Percentiles rank a stretch among this genome's conserved stretches.
Conservation (phyloP, 1,140 invertebrate species). For the Rhopalosiphum maidis region DNA sequence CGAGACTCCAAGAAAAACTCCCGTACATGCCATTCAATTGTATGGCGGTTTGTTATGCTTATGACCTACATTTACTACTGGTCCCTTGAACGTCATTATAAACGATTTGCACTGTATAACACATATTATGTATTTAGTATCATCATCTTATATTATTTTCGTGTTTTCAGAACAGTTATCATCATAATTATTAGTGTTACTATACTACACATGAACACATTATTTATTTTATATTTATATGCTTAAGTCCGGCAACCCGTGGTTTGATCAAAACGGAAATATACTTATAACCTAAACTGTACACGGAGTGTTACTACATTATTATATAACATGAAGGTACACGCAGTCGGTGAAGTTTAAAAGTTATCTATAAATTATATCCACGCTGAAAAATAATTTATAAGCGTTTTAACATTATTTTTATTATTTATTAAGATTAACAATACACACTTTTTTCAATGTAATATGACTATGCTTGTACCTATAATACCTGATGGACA, state of each 20-base stretch:
- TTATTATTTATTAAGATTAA: no score
- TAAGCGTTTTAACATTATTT: neutral
- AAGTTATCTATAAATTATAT: neutral
- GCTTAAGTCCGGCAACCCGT: neutral
- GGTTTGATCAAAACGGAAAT: neutral
- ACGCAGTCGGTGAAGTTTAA: neutral
- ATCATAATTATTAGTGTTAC: neutral
- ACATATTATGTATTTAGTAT: neutral
- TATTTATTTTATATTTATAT: neutral
- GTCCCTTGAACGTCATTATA: neutral
- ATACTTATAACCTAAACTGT: neutral
- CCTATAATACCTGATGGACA: neutral
- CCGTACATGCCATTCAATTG: neutral
- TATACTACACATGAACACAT: neutral
- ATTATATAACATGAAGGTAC: neutral
- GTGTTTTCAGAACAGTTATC: neutral
- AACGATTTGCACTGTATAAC: neutral
- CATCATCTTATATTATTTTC: conserved; percentile 1
- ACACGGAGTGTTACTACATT: neutral
- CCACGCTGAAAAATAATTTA: neutral
- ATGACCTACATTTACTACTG: neutral
- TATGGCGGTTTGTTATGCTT: neutral
- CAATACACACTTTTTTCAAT: neutral
- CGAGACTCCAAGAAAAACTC: neutral
- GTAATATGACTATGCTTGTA: neutral